Percentiles rank a stretch among this genome's conserved stretches.
Conservation (phyloP, 2,888 invertebrate species). For the Machimus atricapillus region DNA sequence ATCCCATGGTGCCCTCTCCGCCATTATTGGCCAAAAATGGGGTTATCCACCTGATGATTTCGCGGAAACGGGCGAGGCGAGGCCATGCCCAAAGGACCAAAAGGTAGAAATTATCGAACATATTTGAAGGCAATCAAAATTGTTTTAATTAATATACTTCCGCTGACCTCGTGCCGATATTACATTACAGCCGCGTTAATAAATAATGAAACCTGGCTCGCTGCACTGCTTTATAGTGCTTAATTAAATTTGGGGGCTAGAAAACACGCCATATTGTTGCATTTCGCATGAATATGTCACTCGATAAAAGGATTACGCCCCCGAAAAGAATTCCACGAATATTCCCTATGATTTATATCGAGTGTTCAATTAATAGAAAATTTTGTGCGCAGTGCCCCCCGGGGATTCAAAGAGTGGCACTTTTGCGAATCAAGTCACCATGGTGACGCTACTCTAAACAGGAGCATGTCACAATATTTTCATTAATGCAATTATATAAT, state of each 20-base stretch:
- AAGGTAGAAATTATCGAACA: slow-evolving; percentile 33
- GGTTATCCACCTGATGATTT: slow-evolving; percentile 18
- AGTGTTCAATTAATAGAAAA: background rate
- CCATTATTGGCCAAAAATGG: background rate
- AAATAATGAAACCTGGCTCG: background rate
- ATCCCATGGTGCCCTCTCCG: background rate
- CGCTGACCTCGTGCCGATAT: slow-evolving; percentile 13
- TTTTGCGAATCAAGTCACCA: background rate
- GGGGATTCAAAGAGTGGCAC: background rate
- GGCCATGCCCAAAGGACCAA: background rate
- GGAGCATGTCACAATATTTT: background rate
- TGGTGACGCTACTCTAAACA: background rate
- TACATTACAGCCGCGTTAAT: slow-evolving; percentile 13
- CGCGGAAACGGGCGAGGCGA: background rate
- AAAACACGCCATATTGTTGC: slow-evolving; percentile 24
- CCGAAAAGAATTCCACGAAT: background rate
- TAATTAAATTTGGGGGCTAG: slow-evolving; percentile 29
- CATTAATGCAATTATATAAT: background rate
- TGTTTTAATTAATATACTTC: slow-evolving; percentile 37
- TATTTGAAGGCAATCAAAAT: slow-evolving; percentile 33
- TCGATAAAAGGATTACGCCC: slow-evolving; percentile 18
- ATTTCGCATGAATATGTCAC: background rate
- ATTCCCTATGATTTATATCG: background rate
- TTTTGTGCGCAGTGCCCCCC: background rate
- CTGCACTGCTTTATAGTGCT: slow-evolving; percentile 2